A percentile compares a stretch with the other conserved stretches of the same genome.
Conservation (phyloP, 92 coral and sea anemone species). For the Meandrina meandrites region DNA sequence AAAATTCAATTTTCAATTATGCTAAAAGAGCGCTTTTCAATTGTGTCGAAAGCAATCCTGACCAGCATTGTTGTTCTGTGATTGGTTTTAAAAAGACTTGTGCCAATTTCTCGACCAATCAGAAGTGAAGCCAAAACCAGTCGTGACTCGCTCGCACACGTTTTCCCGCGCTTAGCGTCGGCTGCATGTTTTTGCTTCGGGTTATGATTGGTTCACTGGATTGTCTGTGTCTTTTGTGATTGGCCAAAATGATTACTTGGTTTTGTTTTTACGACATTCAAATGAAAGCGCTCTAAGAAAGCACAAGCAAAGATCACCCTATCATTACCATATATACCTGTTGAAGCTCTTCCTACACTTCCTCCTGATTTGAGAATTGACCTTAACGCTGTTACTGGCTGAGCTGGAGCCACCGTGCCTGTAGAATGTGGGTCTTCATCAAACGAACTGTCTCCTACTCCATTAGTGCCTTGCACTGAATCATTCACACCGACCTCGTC, state of each 20-base stretch:
- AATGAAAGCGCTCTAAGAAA: too few species aligned
- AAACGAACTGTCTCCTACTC: constrained; percentile 15
- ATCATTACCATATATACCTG: constrained; percentile 13
- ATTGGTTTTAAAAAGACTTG: background rate
- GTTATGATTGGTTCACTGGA: too few species aligned
- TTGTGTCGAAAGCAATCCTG: background rate
- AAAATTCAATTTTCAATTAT: too few species aligned
- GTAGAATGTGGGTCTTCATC: background rate
- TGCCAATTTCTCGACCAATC: too few species aligned
- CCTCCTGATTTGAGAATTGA: constrained; percentile 50
- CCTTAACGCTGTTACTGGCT: constrained; percentile 12
- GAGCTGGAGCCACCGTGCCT: background rate
- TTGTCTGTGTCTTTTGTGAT: too few species aligned
- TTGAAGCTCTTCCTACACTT: background rate
- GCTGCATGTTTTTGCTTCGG: too few species aligned
- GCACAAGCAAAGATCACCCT: background rate
- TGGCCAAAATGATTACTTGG: too few species aligned
- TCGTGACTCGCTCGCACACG: too few species aligned
- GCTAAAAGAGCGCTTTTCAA: too few species aligned
- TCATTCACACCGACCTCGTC: background rate
- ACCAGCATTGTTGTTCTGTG: background rate
- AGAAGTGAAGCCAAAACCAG: too few species aligned
- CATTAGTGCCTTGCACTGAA: constrained; percentile 6
- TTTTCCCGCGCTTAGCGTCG: too few species aligned
- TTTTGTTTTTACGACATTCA: too few species aligned